These are phyloP conservation scores for Ridgeia piscesae DNA, from an alignment of 1,140 invertebrate genomes.

Conservation along the genomic window DNA sequence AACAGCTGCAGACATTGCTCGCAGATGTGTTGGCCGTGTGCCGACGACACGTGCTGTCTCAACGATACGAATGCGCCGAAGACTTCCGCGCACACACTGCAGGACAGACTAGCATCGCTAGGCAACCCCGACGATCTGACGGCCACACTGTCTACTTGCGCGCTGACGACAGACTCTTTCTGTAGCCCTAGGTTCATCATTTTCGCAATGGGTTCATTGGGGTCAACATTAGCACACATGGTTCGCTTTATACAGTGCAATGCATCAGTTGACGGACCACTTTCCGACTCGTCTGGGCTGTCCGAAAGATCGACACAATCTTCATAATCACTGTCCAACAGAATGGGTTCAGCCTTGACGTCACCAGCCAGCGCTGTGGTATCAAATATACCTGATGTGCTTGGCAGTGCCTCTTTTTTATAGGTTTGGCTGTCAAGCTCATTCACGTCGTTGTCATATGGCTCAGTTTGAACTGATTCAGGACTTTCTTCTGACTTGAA, in stretches of 20 bases:
- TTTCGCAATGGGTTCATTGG: neutral
- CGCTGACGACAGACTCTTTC: neutral
- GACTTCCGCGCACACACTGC: neutral
- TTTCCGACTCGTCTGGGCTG: neutral
- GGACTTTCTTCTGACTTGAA: neutral
- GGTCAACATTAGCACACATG: neutral
- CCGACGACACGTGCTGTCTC: neutral
- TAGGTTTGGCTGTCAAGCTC: neutral
- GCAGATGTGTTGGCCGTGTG: neutral
- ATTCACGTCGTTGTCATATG: neutral
- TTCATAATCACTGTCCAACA: neutral
- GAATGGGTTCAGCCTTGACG: neutral
- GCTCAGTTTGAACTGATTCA: neutral
- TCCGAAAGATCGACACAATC: neutral
- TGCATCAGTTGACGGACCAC: neutral
- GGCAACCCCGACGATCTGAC: neutral
- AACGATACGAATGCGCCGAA: neutral
- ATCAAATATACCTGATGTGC: neutral
- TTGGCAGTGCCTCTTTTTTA: neutral
- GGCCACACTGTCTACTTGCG: neutral
- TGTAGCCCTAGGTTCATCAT: neutral
- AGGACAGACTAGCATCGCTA: neutral
- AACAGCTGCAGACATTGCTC: neutral
- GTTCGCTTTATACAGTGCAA: neutral
- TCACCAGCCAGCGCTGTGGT: neutral